Evolutionary conservation across 2,113 vertebrate genomes (phyloP), one percentile per base, ranked within the genome.

Genomic region (Platysteira castanea): DNA sequence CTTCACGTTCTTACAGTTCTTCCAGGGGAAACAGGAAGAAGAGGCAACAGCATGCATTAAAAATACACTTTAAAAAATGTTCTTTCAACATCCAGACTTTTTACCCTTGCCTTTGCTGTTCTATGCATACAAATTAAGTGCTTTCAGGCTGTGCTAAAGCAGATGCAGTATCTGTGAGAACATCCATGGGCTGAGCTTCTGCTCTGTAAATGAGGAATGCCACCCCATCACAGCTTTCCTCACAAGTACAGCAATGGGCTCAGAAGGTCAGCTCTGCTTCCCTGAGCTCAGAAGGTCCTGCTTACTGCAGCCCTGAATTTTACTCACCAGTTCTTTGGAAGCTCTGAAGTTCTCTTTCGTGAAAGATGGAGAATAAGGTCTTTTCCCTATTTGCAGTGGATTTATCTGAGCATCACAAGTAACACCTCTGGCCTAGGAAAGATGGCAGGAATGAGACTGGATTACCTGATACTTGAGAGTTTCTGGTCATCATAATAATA

Each of bases 1-100:
- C n/a, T 97, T 98, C 63, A 97, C 84, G 12, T 90, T 98, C 74
- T 97, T 96, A 91, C 99, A 99, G 88, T 98, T 98, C 99, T 99
- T 98, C 90, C 74, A 90, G 13, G 57, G 37, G 35, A 64, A 84
- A 46, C 17, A 68, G 52, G 30, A 65, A 60, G 27, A 67, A 90
- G 11, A 92, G 31, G 23, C 37, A 92, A 93, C 2, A 89, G 35
- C 19, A 78, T 50, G 11, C 18, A 59, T 95, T 90, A 92, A 86
- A 80, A 77, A 35, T 18, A 70, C 11, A 42, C 42, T 70, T 89
- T 15, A 31, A 67, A 9, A 56, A 81, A 35, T 7, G 1, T 53
- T 92, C 26, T 26, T 83, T 63, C 47, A 57, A 61, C 21, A 76
- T 49, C 9, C 18, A 37, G 7, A 15, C 4, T 23, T 64, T 74